Base-by-base conservation (phyloP, 2,888 invertebrate species). In the Drosophila maculinotata region DNA sequence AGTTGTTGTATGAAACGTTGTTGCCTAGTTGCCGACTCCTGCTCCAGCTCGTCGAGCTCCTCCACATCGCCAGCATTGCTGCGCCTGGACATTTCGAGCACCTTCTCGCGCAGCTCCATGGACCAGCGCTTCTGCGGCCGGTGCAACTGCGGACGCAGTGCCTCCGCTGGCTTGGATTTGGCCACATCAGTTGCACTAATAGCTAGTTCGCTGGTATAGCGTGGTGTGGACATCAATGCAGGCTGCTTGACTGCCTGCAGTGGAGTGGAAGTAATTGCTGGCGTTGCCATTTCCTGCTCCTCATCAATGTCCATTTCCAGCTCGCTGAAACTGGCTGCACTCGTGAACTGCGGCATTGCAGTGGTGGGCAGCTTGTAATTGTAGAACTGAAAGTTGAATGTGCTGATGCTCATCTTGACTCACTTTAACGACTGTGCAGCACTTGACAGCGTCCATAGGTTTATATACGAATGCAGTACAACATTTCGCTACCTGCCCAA, bases 221-320 rank as follows among this genome's bases (percentile, higher is more conserved):
- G 63, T 3, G 69, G 82, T 17, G 60, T 70, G 9, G 58, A 1
- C 9, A 23, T 23, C 0, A 31, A 12, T 7, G 35, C 8, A 7
- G 54, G 41, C 25, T 70, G 56, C 17, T 48, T 71, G 9, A 14
- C 48, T 0, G 36, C 14, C 6, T 69, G 45, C 58, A 74, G 3
- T 6, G 87, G 86, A 1, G 85, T 85, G 6, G 87, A 79, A 6
- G 79, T 77, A 10, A 66, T 51, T 14, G 76, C n/a, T 4, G 69
- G 52, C 0, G 12, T 17, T 30, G 36, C 20, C 57, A 65, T 45
- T 14, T 65, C 12, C 23, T 17, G 28, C 9, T 38, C 38, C 3
- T 82, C 86, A 26, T 86, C 88, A 45, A 81, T 69, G 67, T 86
- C 86, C 86, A 88, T 87, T 73, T 77, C 79, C 17, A 83, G 69